Evolutionary conservation across 1,140 invertebrate species (phyloP).

Genomic region (Drosophila mauritiana): DNA sequence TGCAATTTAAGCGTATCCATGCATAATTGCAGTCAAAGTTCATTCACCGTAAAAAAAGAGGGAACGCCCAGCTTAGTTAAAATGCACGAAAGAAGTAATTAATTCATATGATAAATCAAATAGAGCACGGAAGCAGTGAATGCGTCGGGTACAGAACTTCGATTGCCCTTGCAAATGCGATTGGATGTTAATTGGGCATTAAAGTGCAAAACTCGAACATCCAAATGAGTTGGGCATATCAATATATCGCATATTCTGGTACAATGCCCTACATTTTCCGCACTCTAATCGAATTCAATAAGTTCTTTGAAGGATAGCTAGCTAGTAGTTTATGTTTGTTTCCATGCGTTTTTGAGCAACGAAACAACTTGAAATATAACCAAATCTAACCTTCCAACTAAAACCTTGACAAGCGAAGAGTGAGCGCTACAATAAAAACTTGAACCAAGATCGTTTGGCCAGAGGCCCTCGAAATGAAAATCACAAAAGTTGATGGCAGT

Average conservation of each 20-base stretch:
- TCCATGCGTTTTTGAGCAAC: neutral
- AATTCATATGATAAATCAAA: slow-evolving; percentile 8
- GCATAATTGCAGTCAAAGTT: slow-evolving; percentile 29
- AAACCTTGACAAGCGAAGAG: slow-evolving; percentile 57
- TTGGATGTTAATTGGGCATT: slow-evolving; percentile 3
- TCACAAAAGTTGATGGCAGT: neutral
- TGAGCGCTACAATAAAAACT: slow-evolving; percentile 8
- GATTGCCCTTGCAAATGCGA: slow-evolving; percentile 12
- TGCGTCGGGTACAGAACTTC: slow-evolving; percentile 1
- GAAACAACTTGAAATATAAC: neutral
- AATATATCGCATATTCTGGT: neutral
- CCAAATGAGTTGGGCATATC: neutral
- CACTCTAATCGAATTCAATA: neutral
- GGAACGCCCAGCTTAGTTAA: neutral
- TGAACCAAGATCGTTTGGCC: slow-evolving; percentile 27
- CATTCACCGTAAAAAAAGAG: slow-evolving; percentile 6
- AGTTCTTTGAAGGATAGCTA: neutral
- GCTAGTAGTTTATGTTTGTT: neutral
- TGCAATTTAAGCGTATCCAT: slow-evolving; percentile 34
- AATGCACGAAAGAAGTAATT: slow-evolving; percentile 9
- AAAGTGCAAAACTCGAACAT: neutral
- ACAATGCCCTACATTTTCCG: neutral
- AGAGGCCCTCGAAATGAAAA: slow-evolving; percentile 19
- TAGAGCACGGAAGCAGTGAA: neutral
- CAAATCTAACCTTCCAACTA: slow-evolving; percentile 59